Evolutionary conservation across 2,888 invertebrate species (phyloP), one percentile per base, ranked within the genome.

Genomic region (Monopis laevigella): DNA sequence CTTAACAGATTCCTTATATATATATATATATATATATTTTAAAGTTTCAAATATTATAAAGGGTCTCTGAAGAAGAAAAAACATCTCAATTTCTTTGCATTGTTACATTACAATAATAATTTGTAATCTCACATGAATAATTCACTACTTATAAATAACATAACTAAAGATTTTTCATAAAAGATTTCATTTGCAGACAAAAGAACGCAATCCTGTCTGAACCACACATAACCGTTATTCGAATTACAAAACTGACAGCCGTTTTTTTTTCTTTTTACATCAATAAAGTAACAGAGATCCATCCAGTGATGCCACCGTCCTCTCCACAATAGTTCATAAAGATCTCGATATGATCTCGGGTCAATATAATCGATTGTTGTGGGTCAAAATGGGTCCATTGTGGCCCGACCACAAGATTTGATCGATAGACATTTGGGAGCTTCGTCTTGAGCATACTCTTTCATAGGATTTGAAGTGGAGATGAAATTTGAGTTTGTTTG

Each of bases 281-380:
- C 32, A 32, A 16, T 32, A 36, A 30, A 36, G 21, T 36, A 52
- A 56, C 52, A 54, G 51, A 56, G 58, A 63, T 69, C 68, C 64
- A 27, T 36, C 40, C 11, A 40, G 29, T 17, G 19, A 27, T 62
- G 62, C 55, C 58, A 55, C 53, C 52, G 48, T 40, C 48, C 39
- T 46, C 34, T 45, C 47, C 51, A 71, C 70, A 69, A 71, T 69
- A 55, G 58, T 54, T 55, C 58, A 62, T 63, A 65, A 60, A 65
- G 64, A 63, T 60, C 60, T 55, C 62, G 73, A 73, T 74, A 72
- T 55, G 59, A 68, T 69, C 67, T 65, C 55, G 56, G 63, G 62
- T 65, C 68, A 68, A 68, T 19, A 29, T 64, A 67, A 65, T 63
- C 61, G 57, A 56, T 58, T 65, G 62, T 63, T 62, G 67, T 65